Base-by-base conservation (phyloP, 2,888 invertebrate species). In the Phasia obesa region DNA sequence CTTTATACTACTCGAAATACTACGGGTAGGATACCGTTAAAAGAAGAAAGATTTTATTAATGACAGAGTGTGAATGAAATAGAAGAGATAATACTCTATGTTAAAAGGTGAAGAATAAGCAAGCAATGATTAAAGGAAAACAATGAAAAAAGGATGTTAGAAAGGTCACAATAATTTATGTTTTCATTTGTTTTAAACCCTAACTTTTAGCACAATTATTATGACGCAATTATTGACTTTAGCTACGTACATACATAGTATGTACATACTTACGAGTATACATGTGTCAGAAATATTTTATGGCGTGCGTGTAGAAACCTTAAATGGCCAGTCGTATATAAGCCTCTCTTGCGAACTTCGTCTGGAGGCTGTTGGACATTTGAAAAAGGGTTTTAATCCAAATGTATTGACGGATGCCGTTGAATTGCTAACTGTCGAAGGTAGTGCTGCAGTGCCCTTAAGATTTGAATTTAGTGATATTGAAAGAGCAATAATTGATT, bases 151-250 rank as follows among this genome's bases (percentile, higher is more conserved):
- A 0, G 35, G 11, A 35, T 11, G 35, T 35, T 11, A 2, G 1
- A 35, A 35, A 35, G 35, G 35, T 42, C 42, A 42, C n/a, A 42
- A n/a, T 42, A 13, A n/a, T 42, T 42, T 42, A 4, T 42, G 4
- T 47, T 53, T n/a, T n/a, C n/a, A n/a, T n/a, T 31, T 9, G 5
- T 53, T 67, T 38, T 65, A 21, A 51, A 7, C 38, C 11, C 15
- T 19, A 17, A 47, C 53, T 38, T 42, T 42, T n/a, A 0, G 38
- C n/a, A 51, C 51, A 53, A 62, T 27, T 27, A 55, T 73, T 62
- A 53, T 73, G 62, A 73, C 73, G 73, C 31, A 53, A 73, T 53
- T 21, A 19, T 27, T 62, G 11, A 31, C 4, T 23, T 55, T 70
- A 21, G 17, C 3, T 19, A 19, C 5, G 44, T 47, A 47, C 17